Percentiles rank a stretch among this genome's conserved stretches.
phyloP scores from a whole-genome alignment of 2,888 invertebrate genomes.

The Brachypalpus laphriformis region DNA sequence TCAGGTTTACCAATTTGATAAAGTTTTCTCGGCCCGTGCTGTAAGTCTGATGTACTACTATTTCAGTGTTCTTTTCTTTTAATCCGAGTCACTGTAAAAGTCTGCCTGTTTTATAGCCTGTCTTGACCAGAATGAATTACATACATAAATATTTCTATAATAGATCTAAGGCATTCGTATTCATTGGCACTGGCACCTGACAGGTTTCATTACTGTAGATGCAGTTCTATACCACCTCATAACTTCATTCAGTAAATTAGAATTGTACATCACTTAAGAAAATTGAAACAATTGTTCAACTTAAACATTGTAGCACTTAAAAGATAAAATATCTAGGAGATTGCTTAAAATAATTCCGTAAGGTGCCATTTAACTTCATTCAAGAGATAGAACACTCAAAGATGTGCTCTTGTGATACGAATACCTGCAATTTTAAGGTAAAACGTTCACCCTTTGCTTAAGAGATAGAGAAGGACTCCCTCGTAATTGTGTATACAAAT shows the following conservation, averaged over 20 bases:
- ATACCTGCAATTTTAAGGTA: constrained; percentile 13
- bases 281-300: constrained; percentile 11
- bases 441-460: neutral
- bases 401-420: neutral
- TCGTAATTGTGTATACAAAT: constrained; percentile 42
- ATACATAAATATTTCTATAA: neutral
- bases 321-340: constrained; percentile 12
- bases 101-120: neutral
- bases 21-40: neutral
- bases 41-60: neutral
- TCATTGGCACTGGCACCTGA: neutral
- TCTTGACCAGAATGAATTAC: neutral
- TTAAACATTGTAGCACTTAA: constrained; percentile 1
- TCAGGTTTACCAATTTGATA: neutral
- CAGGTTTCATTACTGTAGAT: constrained; percentile 11
- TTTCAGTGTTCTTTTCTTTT: neutral
- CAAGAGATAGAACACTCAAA: neutral
- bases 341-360: constrained; percentile 12
- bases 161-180: constrained; percentile 1
- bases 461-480: neutral
- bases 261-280: no score
- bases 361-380: neutral
- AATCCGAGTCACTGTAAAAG: neutral
- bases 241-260: no score
- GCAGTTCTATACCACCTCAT: neutral